Percentiles rank a stretch among this genome's conserved stretches.
These are phyloP conservation scores for Cacatua alba DNA, from an alignment of 2,113 vertebrate species.

Conservation along the genomic window DNA sequence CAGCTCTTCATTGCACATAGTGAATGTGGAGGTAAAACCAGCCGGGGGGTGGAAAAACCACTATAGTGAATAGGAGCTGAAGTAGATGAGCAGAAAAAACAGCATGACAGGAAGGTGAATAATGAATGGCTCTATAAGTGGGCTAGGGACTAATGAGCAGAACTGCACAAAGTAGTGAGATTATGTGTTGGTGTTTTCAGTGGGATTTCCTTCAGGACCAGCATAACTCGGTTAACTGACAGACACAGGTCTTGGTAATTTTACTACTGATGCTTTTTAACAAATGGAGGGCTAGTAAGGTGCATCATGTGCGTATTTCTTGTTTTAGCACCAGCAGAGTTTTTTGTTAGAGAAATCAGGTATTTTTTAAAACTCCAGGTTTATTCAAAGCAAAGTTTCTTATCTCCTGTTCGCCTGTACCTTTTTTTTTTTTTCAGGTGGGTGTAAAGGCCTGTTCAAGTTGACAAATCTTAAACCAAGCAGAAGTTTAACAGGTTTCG, in stretches of 20 bases:
- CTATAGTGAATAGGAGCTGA: neutral
- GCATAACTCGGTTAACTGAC: neutral
- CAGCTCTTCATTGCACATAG: neutral
- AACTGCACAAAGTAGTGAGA: neutral
- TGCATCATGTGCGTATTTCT: fast-evolving
- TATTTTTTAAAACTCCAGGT: neutral
- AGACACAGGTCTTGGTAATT: fast-evolving
- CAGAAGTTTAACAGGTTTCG: neutral
- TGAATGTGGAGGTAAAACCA: neutral
- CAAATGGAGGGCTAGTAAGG: neutral
- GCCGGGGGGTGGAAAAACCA: neutral
- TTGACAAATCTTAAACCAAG: too few relatives aligned
- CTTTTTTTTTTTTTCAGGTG: fast-evolving
- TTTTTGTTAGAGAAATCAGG: neutral
- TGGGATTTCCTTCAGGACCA: neutral
- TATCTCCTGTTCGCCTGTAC: fast-evolving
- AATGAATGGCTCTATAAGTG: neutral
- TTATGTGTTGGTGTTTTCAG: neutral
- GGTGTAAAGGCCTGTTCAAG: neutral
- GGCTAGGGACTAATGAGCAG: neutral
- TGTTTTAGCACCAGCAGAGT: neutral
- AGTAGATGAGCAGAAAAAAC: neutral
- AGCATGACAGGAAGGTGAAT: neutral
- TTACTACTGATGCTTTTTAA: neutral
- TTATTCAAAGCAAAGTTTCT: neutral